Conservation (phyloP, 1,140 invertebrate species). For the Homarus americanus region DNA sequence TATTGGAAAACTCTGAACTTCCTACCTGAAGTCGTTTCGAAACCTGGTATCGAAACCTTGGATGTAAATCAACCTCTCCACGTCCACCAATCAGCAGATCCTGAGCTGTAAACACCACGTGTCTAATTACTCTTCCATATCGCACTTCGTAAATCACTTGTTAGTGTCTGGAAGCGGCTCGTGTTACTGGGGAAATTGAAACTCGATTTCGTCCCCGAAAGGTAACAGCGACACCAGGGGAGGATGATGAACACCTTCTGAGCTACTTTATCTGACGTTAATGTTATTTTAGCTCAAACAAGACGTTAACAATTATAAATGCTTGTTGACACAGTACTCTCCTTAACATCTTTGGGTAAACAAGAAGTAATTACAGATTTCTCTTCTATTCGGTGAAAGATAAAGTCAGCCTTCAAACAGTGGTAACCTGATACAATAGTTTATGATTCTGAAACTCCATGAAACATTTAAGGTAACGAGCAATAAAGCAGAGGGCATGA, state of each 20-base stretch:
- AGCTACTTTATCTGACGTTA: background rate
- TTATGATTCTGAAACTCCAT: background rate
- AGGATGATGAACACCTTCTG: background rate
- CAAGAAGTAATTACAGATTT: background rate
- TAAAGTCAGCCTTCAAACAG: background rate
- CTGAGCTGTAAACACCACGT: constrained; percentile 17
- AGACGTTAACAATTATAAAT: background rate
- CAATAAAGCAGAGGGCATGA: too few relatives aligned
- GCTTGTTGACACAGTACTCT: background rate
- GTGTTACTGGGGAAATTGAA: constrained; percentile 10
- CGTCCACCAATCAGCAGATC: constrained; percentile 9
- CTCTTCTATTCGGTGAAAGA: background rate
- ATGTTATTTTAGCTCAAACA: background rate
- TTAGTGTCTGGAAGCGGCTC: constrained; percentile 7
- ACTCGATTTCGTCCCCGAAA: background rate
- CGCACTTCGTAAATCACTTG: constrained; percentile 31
- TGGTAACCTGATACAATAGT: background rate
- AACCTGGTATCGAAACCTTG: background rate
- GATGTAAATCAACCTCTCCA: background rate
- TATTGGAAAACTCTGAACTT: background rate
- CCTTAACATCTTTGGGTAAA: background rate
- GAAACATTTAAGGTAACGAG: background rate
- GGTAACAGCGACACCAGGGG: background rate
- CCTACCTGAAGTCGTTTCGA: background rate
- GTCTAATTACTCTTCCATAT: constrained; percentile 40